Percentiles rank a stretch among this genome's conserved stretches.
Evolutionary conservation across 1,140 invertebrate species (phyloP).

Genomic region (Leptopilina boulardi): DNA sequence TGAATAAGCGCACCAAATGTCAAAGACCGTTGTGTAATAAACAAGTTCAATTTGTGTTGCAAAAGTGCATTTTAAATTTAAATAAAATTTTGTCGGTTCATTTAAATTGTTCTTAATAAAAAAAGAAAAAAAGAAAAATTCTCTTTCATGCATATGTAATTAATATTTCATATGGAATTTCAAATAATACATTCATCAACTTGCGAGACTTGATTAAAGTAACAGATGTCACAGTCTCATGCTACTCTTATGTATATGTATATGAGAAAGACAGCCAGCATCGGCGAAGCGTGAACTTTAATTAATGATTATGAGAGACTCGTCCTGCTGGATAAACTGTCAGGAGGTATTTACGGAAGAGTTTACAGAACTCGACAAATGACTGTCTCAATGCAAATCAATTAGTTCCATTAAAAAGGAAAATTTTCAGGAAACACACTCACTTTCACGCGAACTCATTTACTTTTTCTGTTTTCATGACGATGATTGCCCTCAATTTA

Average conservation of each 20-base stretch:
- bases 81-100: no score
- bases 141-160: no score
- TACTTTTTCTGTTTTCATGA: no score
- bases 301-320: conserved; percentile 23
- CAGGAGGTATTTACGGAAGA: conserved; percentile 15
- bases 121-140: no score
- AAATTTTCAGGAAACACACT: background rate
- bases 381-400: background rate
- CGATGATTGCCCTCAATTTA: no score
- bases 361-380: background rate
- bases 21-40: no score
- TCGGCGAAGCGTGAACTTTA: background rate
- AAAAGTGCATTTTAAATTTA: no score
- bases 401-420: background rate
- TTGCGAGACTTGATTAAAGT: conserved; percentile 9
- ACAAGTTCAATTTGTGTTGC: no score
- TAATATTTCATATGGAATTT: background rate
- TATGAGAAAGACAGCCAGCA: background rate
- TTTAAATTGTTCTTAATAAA: no score
- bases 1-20: no score
- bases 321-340: background rate
- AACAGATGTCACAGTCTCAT: background rate
- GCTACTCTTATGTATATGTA: no score
- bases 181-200: background rate
- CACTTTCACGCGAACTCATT: no score